Percentiles rank a stretch among this genome's conserved stretches.
Conservation (phyloP, 1,140 invertebrate species). For the Brevipalpus yothersi region DNA sequence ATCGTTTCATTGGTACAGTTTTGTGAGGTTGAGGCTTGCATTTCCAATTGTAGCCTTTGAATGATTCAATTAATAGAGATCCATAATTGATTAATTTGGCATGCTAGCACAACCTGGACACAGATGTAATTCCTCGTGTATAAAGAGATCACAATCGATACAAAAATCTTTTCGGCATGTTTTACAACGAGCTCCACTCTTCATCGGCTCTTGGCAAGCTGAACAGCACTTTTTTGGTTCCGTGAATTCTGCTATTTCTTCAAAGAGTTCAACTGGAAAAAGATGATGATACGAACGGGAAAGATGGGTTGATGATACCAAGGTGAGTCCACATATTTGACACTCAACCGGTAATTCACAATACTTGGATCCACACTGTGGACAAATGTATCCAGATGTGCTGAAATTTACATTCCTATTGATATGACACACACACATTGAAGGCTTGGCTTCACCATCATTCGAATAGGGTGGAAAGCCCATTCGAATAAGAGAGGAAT, state of each 20-base stretch:
- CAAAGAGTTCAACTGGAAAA: constrained; percentile 65
- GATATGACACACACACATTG: constrained; percentile 22
- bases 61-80: too few relatives aligned
- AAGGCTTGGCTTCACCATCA: constrained; percentile 20
- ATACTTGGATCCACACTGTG: constrained; percentile 86
- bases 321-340: constrained; percentile 64
- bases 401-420: constrained; percentile 8
- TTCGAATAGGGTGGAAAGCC: constrained; percentile 26
- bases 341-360: constrained; percentile 94
- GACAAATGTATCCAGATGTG: constrained; percentile 59
- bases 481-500: constrained; percentile 27
- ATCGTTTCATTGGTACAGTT: too few relatives aligned
- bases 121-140: constrained; percentile 71
- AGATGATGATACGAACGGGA: constrained; percentile 90
- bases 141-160: constrained; percentile 79
- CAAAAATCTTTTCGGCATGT: constrained; percentile 59
- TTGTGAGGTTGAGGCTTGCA: too few relatives aligned
- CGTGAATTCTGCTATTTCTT: constrained; percentile 25
- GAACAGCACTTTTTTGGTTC: constrained; percentile 1
- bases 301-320: constrained; percentile 91
- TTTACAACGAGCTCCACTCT: constrained; percentile 29
- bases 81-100: not conserved
- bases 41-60: too few relatives aligned
- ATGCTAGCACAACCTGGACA: constrained; percentile 64
- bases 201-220: constrained; percentile 3